These are phyloP conservation scores for Pentamera pediparva DNA, from an alignment of 53 echinoderm and acorn worm species.

Conservation along the genomic window DNA sequence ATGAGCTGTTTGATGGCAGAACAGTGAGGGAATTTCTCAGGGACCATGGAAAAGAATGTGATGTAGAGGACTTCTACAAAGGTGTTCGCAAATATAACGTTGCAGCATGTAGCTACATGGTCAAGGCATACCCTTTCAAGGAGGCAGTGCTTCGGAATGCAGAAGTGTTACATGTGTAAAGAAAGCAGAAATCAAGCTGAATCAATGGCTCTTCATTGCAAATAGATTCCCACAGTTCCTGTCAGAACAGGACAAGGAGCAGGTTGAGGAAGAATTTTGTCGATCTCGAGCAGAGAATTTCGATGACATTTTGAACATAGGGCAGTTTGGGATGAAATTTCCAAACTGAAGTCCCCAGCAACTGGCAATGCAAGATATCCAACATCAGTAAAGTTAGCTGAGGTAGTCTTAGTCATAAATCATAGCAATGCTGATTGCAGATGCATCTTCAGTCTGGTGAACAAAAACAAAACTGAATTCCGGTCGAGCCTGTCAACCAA, in stretches of 20 bases:
- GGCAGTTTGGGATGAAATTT: constrained; percentile 30
- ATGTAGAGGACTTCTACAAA: constrained; percentile 25
- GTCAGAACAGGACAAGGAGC: constrained; percentile 23
- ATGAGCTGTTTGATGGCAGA: constrained; percentile 25
- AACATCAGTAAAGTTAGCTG: constrained; percentile 26
- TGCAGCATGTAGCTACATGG: constrained; percentile 38
- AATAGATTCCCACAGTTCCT: constrained; percentile 16
- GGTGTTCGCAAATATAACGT: constrained; percentile 30
- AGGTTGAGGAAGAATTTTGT: constrained; percentile 27
- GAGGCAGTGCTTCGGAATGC: constrained; percentile 37
- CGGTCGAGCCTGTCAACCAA: constrained; percentile 25
- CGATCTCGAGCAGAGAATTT: constrained; percentile 19
- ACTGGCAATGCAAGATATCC: constrained; percentile 20
- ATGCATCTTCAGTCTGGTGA: constrained; percentile 37
- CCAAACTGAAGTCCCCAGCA: constrained; percentile 31
- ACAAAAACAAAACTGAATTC: constrained; percentile 45
- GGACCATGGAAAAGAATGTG: constrained; percentile 29
- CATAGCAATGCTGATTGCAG: constrained; percentile 51
- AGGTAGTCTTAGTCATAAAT: constrained; percentile 32
- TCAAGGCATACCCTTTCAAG: constrained; percentile 35
- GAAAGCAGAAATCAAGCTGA: not conserved
- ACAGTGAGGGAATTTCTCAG: constrained; percentile 8
- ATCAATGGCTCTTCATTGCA: constrained; percentile 36
- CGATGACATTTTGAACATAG: constrained; percentile 28
- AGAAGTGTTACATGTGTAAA: constrained; percentile 24